These are phyloP conservation scores for Lutraria rhynchaena DNA, from an alignment of 1,140 invertebrate species.

Conservation along the genomic window DNA sequence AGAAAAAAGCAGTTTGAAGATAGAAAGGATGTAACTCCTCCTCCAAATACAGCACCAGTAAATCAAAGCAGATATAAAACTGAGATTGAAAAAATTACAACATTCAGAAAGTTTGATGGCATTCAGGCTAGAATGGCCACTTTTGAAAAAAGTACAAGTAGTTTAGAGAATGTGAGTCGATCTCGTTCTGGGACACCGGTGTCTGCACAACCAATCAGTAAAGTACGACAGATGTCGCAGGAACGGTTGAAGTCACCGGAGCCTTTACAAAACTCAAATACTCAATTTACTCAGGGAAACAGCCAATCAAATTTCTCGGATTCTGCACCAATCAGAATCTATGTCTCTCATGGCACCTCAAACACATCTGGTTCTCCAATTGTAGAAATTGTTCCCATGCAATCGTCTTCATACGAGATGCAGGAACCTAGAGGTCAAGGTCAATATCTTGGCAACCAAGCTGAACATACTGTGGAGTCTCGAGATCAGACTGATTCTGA, in stretches of 20 bases:
- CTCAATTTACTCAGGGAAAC: slow-evolving; percentile 46
- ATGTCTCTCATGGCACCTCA: slow-evolving; percentile 71
- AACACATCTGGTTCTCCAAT: slow-evolving; percentile 67
- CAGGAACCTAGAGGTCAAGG: slow-evolving; percentile 24
- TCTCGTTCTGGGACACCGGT: slow-evolving; percentile 50
- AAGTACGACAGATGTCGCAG: slow-evolving; percentile 52
- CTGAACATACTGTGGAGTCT: slow-evolving; percentile 16
- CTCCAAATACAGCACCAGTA: not conserved
- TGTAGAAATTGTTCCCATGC: slow-evolving; percentile 69
- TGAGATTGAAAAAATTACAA: slow-evolving; percentile 76
- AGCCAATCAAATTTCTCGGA: slow-evolving; percentile 63
- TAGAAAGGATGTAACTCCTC: slow-evolving; percentile 63
- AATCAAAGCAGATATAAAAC: slow-evolving; percentile 70
- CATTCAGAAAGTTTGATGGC: slow-evolving; percentile 73
- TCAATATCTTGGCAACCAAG: slow-evolving; percentile 13
- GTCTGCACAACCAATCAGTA: slow-evolving; percentile 42
- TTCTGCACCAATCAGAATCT: slow-evolving; percentile 72
- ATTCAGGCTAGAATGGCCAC: slow-evolving; percentile 70
- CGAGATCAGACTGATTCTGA: slow-evolving; percentile 43
- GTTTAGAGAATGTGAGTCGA: slow-evolving; percentile 7
- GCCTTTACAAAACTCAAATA: slow-evolving; percentile 24
- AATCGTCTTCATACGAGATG: slow-evolving; percentile 36
- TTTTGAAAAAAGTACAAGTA: slow-evolving; percentile 69
- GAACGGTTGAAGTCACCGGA: slow-evolving; percentile 56
- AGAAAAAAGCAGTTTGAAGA: slow-evolving; percentile 77